Base-by-base conservation (phyloP, 2,888 invertebrate species). In the Heliconius cydno region DNA sequence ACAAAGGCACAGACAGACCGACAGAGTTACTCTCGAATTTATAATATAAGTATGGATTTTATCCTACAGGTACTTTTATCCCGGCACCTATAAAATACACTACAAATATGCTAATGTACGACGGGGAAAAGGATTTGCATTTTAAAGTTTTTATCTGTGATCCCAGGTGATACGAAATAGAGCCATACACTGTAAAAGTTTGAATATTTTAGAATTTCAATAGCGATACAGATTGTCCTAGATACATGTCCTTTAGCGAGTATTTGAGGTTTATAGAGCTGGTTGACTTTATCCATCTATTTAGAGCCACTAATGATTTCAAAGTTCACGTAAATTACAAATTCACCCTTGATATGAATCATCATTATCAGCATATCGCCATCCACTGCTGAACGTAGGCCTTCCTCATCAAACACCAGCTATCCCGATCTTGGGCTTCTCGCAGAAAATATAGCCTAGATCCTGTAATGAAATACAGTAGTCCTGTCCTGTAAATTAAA, bases 101-200 rank as follows among this genome's bases (percentile, higher is more conserved):
- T 67, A 9, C 7, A 67, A 34, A 65, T 15, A 34, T 68, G 38
- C 38, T 38, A 38, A 68, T n/a, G 12, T 68, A 12, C 10, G 12
- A 68, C 10, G 10, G 10, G 67, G 19, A 67, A 3, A n/a, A n/a
- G n/a, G n/a, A 63, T 38, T 68, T n/a, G 68, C 10, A 68, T 38
- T 68, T 38, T 38, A 38, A 68, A 68, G 22, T 68, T 68, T 68
- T 68, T 22, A 38, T 38, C 38, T 38, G 68, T 38, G n/a, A 12
- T 38, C 68, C n/a, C 38, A 68, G 68, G 68, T 68, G 38, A 38
- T 68, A n/a, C n/a, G n/a, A 68, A 38, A 68, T 68, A n/a, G 38
- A 38, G n/a, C 38, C 68, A n/a, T 68, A 38, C 68, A 22, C 22
- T 34, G 34, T 68, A 38, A 38, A 68, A 68, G 38, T 38, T 38